A percentile compares a stretch with the other conserved stretches of the same genome.
phyloP scores from a whole-genome alignment of 1,140 invertebrate genomes.

The Nasonia vitripennis region DNA sequence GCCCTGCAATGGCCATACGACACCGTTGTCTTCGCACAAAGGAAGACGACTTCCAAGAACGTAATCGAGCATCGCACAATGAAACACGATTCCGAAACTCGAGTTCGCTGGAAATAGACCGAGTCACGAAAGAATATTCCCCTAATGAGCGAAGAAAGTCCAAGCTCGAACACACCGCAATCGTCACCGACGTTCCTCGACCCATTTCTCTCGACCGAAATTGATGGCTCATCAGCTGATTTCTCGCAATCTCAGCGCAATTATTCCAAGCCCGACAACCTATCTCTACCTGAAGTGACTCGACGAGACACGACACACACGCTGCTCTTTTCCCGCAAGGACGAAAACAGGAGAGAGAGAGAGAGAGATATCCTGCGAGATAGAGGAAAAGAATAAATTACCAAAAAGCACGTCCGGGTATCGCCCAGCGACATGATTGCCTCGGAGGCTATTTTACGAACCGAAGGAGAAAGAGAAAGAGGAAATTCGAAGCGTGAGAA shows the following conservation, averaged over 20 bases:
- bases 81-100: too few species aligned
- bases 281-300: not conserved
- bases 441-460: not conserved
- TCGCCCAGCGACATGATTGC: not conserved
- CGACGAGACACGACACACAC: not conserved
- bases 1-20: too few species aligned
- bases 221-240: not conserved
- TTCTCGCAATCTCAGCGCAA: not conserved
- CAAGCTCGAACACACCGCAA: too few species aligned
- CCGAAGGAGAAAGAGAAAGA: not conserved
- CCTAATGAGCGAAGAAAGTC: too few species aligned
- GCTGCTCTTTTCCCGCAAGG: not conserved
- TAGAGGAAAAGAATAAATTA: constrained; percentile 15
- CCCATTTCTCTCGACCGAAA: not conserved
- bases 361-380: not conserved
- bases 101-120: too few species aligned
- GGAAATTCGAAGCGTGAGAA: not conserved
- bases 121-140: not conserved
- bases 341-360: not conserved
- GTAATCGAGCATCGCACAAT: too few species aligned
- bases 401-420: not conserved
- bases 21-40: too few species aligned
- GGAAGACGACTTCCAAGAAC: too few species aligned
- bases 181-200: not conserved
- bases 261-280: not conserved